Evolutionary conservation across 2,113 vertebrate species (phyloP).

Genomic region (Heterocephalus glaber): DNA sequence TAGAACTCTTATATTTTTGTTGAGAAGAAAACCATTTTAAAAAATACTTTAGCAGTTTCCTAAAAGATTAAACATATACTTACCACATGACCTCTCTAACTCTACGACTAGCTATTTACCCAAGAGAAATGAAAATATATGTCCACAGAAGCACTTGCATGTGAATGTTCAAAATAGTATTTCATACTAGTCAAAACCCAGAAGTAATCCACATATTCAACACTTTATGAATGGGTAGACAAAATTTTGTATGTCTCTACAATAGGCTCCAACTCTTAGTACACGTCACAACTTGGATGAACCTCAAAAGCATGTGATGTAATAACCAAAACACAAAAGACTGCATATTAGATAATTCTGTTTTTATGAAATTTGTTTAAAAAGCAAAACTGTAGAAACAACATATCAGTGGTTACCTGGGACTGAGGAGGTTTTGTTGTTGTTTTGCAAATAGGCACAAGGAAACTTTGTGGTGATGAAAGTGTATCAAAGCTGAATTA

Average conservation of each 20-base stretch:
- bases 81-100: neutral
- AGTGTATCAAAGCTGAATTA: neutral
- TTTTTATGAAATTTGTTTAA: constrained; percentile 17
- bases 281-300: neutral
- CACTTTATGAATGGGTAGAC: neutral
- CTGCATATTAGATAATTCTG: neutral
- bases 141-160: neutral
- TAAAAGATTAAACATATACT: neutral
- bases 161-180: neutral
- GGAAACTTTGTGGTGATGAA: neutral
- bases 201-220: neutral
- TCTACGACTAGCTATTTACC: neutral
- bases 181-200: neutral
- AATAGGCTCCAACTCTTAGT: neutral
- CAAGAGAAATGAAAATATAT: neutral
- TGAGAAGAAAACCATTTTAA: neutral
- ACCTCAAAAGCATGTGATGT: neutral
- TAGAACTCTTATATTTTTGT: neutral
- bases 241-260: neutral
- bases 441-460: neutral
- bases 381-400: neutral
- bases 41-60: neutral
- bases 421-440: neutral
- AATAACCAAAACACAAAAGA: neutral
- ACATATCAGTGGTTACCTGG: neutral